Percentiles rank a stretch among this genome's conserved stretches.
phyloP scores from a whole-genome alignment of 2,888 invertebrate genomes.

The Brachypalpus laphriformis region DNA sequence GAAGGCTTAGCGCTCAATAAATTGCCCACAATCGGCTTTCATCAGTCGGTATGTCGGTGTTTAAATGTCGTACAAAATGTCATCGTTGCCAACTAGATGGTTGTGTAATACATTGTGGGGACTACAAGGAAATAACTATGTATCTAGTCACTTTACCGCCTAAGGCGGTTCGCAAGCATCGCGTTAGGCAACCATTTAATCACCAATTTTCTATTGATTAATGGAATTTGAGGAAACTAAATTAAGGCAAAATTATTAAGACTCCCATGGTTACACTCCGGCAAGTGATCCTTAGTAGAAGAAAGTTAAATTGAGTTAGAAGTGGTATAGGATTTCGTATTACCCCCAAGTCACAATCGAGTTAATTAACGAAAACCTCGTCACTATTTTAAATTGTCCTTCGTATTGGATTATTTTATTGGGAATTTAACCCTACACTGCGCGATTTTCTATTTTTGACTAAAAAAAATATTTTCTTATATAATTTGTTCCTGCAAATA shows the following conservation, averaged over 20 bases:
- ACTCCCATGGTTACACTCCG: not conserved
- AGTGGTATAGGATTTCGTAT: not conserved
- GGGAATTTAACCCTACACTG: no score
- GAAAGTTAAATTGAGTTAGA: not conserved
- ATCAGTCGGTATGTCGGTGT: not conserved
- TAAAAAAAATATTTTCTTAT: no score
- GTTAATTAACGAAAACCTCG: not conserved
- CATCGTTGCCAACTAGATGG: not conserved
- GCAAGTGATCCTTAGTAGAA: not conserved
- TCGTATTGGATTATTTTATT: no score
- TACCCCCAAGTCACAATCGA: not conserved
- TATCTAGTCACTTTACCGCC: not conserved
- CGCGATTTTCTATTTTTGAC: no score
- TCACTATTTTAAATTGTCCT: no score
- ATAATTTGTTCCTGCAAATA: no score
- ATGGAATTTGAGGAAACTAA: not conserved
- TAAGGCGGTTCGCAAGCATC: not conserved
- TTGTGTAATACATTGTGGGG: not conserved
- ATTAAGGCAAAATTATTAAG: conserved; percentile 13
- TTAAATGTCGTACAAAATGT: not conserved
- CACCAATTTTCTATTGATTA: conserved; percentile 18
- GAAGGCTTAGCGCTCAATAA: not conserved
- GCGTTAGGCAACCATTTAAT: not conserved
- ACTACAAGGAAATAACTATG: not conserved
- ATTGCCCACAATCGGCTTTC: not conserved